These are phyloP conservation scores for Pristionchus maxplancki DNA, from an alignment of 2,888 invertebrate species.

Conservation along the genomic window DNA sequence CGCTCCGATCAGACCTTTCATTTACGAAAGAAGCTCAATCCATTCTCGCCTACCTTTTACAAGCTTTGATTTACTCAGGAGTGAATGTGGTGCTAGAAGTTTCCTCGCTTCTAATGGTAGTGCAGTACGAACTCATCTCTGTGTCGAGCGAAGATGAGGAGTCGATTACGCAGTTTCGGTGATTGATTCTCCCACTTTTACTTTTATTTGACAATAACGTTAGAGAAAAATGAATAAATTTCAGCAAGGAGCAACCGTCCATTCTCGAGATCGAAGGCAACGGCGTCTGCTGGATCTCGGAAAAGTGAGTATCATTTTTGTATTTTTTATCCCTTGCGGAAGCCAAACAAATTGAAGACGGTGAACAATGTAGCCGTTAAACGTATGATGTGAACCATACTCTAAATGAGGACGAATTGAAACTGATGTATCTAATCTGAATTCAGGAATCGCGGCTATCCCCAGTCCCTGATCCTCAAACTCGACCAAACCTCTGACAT, in stretches of 20 bases:
- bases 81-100: no score
- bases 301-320: background rate
- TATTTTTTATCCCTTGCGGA: no score
- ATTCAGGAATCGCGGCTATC: conserved; percentile 21
- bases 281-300: conserved; percentile 44
- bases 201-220: background rate
- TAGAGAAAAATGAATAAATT: no score
- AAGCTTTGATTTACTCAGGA: background rate
- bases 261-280: conserved; percentile 41
- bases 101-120: conserved; percentile 12
- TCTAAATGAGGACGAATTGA: no score
- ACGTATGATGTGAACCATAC: no score
- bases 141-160: conserved; percentile 48
- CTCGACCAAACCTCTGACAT: conserved; percentile 1
- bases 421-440: background rate
- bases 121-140: conserved; percentile 32
- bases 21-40: no score
- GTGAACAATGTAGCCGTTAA: no score
- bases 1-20: no score
- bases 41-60: no score
- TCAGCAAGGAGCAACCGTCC: conserved; percentile 11
- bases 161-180: background rate
- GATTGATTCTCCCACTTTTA: no score
- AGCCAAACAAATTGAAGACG: no score
- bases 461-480: conserved; percentile 30